Evolutionary conservation across 2,113 vertebrate genomes (phyloP).

Genomic region (Chroicocephalus ridibundus): DNA sequence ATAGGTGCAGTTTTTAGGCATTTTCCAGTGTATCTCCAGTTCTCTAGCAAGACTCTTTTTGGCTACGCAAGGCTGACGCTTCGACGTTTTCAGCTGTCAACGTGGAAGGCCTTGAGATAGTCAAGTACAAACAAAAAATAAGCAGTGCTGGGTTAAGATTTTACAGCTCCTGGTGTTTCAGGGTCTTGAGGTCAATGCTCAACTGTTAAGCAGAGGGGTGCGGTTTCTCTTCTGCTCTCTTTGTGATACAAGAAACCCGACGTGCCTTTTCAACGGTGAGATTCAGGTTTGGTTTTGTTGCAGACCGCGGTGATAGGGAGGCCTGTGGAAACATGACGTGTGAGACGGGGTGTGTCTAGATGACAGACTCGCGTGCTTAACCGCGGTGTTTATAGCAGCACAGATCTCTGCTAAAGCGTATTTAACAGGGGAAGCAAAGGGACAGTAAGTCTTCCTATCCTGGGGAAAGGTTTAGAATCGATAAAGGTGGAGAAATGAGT

Average conservation of each 20-base stretch:
- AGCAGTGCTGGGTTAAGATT: not conserved
- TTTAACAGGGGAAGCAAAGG: not conserved
- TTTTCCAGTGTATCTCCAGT: not conserved
- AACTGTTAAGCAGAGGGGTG: not conserved
- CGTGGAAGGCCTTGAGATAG: not conserved
- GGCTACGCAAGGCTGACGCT: not conserved
- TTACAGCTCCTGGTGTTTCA: not conserved
- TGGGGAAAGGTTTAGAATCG: not conserved
- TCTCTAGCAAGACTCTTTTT: not conserved
- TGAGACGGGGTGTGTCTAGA: not conserved
- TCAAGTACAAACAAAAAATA: not conserved
- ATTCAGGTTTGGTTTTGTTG: not conserved
- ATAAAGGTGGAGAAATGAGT: not conserved
- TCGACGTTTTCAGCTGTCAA: not conserved
- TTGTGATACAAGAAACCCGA: not conserved
- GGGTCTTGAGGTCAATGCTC: not conserved
- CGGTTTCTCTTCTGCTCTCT: not conserved
- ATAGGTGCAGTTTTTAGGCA: not conserved
- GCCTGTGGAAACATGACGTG: not conserved
- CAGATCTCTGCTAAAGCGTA: not conserved
- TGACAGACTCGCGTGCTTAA: not conserved
- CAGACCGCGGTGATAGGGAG: not conserved
- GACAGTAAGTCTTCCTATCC: not conserved
- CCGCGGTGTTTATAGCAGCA: not conserved
- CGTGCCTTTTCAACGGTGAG: not conserved